Percentiles rank a stretch among this genome's conserved stretches.
Evolutionary conservation across 2,113 vertebrate genomes (phyloP).

Genomic region (Trichechus manatus): DNA sequence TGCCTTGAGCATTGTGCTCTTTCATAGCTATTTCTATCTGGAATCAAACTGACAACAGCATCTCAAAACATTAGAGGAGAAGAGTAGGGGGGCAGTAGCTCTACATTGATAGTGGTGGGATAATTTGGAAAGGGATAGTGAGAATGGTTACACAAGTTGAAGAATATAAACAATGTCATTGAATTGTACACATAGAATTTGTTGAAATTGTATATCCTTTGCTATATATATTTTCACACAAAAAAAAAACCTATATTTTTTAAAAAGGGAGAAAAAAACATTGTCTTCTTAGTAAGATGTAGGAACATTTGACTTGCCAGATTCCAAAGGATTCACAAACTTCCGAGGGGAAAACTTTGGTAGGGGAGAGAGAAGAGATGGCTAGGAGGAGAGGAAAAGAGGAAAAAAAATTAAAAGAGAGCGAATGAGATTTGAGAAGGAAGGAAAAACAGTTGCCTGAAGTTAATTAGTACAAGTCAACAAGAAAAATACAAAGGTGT

Average conservation of each 20-base stretch:
- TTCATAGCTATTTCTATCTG: background rate
- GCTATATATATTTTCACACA: too few species aligned
- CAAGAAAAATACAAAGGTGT: background rate
- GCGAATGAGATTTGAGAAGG: background rate
- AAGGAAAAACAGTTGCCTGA: slow-evolving; percentile 5
- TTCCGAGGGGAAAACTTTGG: background rate
- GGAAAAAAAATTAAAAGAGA: background rate
- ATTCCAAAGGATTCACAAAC: slow-evolving; percentile 32
- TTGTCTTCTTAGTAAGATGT: background rate
- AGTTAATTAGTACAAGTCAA: background rate
- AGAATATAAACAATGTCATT: too few species aligned
- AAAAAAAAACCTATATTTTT: too few species aligned
- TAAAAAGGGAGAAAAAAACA: too few species aligned
- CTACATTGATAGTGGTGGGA: background rate
- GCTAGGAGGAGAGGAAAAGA: background rate
- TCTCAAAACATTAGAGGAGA: background rate
- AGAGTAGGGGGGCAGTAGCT: too few species aligned
- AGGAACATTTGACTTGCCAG: background rate
- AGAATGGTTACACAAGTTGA: too few species aligned
- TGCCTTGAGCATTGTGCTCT: background rate
- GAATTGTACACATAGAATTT: too few species aligned
- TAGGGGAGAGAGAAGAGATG: background rate
- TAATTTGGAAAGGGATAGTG: too few species aligned
- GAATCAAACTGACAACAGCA: background rate
- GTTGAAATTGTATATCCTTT: too few species aligned